Conservation (phyloP, 2,797 vertebrate genomes). For the Trematomus bernacchii region DNA sequence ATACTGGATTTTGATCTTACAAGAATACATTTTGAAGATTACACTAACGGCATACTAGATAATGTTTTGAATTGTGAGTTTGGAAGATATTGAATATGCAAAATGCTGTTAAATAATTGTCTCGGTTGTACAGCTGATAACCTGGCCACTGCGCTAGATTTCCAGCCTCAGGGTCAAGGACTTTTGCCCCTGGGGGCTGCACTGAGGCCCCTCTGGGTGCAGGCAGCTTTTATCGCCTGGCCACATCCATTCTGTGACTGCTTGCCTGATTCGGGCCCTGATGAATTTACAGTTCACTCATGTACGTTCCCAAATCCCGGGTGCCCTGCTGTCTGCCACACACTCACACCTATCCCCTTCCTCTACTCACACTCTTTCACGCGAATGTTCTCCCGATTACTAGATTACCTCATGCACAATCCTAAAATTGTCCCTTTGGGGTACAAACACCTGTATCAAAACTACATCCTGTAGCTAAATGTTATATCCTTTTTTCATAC, state of each 20-base stretch:
- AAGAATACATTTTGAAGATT: conserved; percentile 10
- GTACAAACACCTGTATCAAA: conserved; percentile 35
- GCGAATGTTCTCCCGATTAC: conserved; percentile 59
- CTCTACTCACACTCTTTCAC: conserved; percentile 51
- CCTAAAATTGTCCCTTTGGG: conserved; percentile 34
- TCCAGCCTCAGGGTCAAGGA: conserved; percentile 58
- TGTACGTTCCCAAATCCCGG: conserved; percentile 71
- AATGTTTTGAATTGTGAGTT: not conserved
- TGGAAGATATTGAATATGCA: not conserved
- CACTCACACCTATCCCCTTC: conserved; percentile 28
- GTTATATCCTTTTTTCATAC: conserved; percentile 43
- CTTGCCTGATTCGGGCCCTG: conserved; percentile 69
- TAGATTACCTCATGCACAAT: conserved; percentile 51
- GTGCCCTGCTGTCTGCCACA: conserved; percentile 59
- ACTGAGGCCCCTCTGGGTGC: conserved; percentile 62
- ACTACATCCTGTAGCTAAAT: conserved; percentile 50
- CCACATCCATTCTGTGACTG: conserved; percentile 66
- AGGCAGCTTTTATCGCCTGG: conserved; percentile 70
- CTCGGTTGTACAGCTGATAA: conserved; percentile 33
- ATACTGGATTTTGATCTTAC: conserved; percentile 11
- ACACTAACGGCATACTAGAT: conserved; percentile 3
- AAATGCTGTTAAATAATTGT: conserved; percentile 20
- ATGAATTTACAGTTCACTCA: conserved; percentile 73
- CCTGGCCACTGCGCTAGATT: conserved; percentile 41
- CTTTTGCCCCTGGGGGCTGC: conserved; percentile 52